These are phyloP conservation scores for Choreutis nemorana DNA, from an alignment of 2,888 invertebrate species.

Conservation along the genomic window DNA sequence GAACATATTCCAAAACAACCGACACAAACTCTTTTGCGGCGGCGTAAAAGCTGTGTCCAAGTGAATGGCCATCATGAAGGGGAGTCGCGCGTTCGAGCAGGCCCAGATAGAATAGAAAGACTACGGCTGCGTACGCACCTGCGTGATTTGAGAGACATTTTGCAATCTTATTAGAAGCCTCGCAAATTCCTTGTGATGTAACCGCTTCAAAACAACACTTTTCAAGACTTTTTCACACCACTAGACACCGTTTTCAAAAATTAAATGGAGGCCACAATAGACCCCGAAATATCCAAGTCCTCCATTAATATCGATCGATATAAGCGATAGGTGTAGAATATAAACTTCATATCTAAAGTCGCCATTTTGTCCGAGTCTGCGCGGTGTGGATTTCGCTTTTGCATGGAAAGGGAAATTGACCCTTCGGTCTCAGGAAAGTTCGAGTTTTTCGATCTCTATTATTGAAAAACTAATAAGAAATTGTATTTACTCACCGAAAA, in stretches of 20 bases:
- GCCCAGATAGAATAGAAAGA: constrained; percentile 86
- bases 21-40: constrained; percentile 63
- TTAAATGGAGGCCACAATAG: constrained; percentile 46
- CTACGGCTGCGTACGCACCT: constrained; percentile 98
- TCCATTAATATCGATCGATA: constrained; percentile 73
- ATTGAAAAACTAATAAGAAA: too few species aligned
- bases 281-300: constrained; percentile 58
- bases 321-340: constrained; percentile 51
- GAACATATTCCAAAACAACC: constrained; percentile 52
- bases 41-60: constrained; percentile 65
- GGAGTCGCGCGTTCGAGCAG: constrained; percentile 78
- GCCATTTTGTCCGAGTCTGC: constrained; percentile 78
- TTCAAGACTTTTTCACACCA: constrained; percentile 46
- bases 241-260: constrained; percentile 47
- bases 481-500: too few species aligned
- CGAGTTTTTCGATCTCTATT: too few species aligned
- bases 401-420: constrained; percentile 60
- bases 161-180: constrained; percentile 51
- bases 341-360: constrained; percentile 61
- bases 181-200: constrained; percentile 57
- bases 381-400: constrained; percentile 55
- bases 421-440: too few species aligned
- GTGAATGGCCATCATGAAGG: constrained; percentile 65
- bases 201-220: constrained; percentile 57
- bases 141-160: constrained; percentile 73